phyloP scores from a whole-genome alignment of 2,888 invertebrate genomes.

The Galerucella nymphaeae region DNA sequence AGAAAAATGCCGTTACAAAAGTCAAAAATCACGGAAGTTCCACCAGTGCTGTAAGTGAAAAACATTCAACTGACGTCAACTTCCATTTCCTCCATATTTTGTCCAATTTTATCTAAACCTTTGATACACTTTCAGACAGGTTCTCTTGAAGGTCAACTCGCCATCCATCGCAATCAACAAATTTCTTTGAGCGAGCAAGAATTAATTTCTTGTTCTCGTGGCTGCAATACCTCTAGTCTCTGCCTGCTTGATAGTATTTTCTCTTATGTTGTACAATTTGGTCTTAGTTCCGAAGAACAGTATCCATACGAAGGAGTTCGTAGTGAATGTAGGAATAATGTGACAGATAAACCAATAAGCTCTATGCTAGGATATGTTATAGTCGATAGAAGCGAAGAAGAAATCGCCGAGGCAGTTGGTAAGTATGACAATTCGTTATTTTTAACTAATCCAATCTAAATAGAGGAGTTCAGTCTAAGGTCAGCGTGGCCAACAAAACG shows the following conservation, averaged over 20 bases:
- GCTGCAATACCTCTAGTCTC: slow-evolving; percentile 89
- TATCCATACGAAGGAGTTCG: slow-evolving; percentile 75
- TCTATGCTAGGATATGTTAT: neutral
- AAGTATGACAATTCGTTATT: neutral
- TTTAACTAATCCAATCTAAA: too few relatives aligned
- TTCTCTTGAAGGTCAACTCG: slow-evolving; percentile 88
- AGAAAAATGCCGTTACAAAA: neutral
- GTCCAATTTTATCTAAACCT: neutral
- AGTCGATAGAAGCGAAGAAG: slow-evolving; percentile 4
- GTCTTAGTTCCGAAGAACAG: slow-evolving; percentile 83
- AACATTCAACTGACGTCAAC: too few relatives aligned
- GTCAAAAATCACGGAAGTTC: slow-evolving; percentile 16
- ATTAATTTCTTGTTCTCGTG: slow-evolving; percentile 78
- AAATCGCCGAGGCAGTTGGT: slow-evolving; percentile 14
- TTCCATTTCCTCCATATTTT: neutral
- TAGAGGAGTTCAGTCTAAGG: too few relatives aligned
- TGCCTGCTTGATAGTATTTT: slow-evolving; percentile 81
- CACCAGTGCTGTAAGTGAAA: slow-evolving; percentile 11
- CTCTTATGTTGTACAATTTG: slow-evolving; percentile 80
- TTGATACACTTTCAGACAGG: slow-evolving; percentile 74
- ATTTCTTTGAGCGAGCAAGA: slow-evolving; percentile 86
- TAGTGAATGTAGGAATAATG: slow-evolving; percentile 28
- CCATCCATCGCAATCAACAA: slow-evolving; percentile 79
- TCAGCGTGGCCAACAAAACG: too few relatives aligned
- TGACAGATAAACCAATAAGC: neutral